Conservation (phyloP, 2,797 vertebrate genomes). For the Epinephelus malabaricus region DNA sequence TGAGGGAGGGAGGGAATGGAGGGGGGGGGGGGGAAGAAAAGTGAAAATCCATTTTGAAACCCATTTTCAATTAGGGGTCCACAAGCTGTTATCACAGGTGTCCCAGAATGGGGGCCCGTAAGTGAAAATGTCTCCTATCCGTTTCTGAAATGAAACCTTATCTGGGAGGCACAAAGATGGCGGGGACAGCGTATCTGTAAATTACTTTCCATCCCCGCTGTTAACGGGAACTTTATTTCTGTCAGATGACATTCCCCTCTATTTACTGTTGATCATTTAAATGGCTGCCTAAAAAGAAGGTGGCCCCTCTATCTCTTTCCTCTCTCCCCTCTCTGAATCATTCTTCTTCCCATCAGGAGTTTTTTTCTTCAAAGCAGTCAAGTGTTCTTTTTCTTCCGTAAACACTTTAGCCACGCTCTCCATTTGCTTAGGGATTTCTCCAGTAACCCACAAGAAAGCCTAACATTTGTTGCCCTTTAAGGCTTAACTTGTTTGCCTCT, state of each 20-base stretch:
- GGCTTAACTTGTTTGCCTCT: constrained; percentile 69
- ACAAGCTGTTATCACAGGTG: constrained; percentile 99
- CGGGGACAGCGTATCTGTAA: constrained; percentile 99
- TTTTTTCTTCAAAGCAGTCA: constrained; percentile 61
- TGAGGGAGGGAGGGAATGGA: constrained; percentile 58
- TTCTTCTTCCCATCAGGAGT: constrained; percentile 67
- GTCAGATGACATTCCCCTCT: constrained; percentile 98
- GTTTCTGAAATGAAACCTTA: constrained; percentile 99
- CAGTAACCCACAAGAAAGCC: constrained; percentile 53
- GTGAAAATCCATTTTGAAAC: constrained; percentile 99
- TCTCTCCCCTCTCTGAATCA: constrained; percentile 38
- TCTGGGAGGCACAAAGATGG: constrained; percentile 98
- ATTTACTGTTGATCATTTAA: constrained; percentile 97
- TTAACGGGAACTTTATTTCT: constrained; percentile 99
- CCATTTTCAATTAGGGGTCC: constrained; percentile 99
- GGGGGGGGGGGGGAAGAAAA: constrained; percentile 88
- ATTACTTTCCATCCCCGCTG: constrained; percentile 99
- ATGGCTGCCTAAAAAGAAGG: constrained; percentile 89
- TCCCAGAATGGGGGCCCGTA: constrained; percentile 97
- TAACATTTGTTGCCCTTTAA: constrained; percentile 65
- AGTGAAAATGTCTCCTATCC: constrained; percentile 99
- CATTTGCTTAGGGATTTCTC: constrained; percentile 67
- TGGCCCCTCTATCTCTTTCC: constrained; percentile 66
- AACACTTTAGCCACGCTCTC: constrained; percentile 73
- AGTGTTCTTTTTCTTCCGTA: constrained; percentile 72